Base-by-base conservation (phyloP, 2,888 invertebrate genomes). In the Cecidostiba fungosa region DNA sequence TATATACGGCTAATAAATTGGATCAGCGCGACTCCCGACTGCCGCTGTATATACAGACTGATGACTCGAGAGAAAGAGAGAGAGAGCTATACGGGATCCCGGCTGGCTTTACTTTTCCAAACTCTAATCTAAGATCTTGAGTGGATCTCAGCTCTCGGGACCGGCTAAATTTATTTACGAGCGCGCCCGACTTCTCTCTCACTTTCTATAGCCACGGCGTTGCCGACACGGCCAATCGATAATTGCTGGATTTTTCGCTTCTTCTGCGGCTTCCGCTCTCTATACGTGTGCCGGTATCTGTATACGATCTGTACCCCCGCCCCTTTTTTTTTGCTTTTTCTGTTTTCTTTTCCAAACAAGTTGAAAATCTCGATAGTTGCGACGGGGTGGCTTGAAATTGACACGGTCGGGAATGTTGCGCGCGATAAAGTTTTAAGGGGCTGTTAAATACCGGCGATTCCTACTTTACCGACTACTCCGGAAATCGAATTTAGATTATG, bases 91-190 rank as follows among this genome's bases (percentile, higher is more conserved):
- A 29, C 47, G 26, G 90, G 90, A 90, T 91, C 89, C 90, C 76
- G 84, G 91, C 92, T 92, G 84, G 91, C 92, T 92, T 92, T 91
- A 91, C 91, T 91, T 90, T 89, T 88, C 88, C 91, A 88, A 89
- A 91, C 91, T 92, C 91, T 93, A 92, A 93, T 93, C 92, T 89
- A 92, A 91, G 92, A 92, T 91, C 91, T 92, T 92, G 92, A 93
- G 92, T 93, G 91, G 91, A 93, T 92, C 92, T 91, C 89, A 89
- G 90, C 90, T 90, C 89, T 90, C 89, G 39, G 59, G 79, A 23
- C 50, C 74, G 32, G 79, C 88, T 88, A 90, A 91, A 91, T 90
- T 90, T 90, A 90, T 91, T 91, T 91, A 89, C 80, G 87, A 84
- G 88, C 86, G 86, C 83, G 84, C 82, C 70, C 84, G 73, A 78